Base-by-base conservation (phyloP, 1,140 invertebrate genomes). In the Bombus ignitus region DNA sequence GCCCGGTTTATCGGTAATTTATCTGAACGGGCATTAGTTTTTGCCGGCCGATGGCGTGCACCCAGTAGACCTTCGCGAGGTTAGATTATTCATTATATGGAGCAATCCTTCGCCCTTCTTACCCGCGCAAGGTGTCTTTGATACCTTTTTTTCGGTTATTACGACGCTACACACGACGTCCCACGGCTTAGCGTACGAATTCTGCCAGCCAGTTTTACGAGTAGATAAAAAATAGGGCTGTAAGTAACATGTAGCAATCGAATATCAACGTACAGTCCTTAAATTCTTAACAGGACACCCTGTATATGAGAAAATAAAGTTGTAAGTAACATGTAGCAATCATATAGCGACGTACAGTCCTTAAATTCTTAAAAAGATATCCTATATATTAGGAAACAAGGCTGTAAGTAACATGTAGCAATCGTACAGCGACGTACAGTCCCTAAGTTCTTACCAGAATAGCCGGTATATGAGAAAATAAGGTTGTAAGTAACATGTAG, bases 21-120 rank as follows among this genome's bases (percentile, higher is more conserved):
- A 95, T 95, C 95, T 94, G 94, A 91, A 94, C 94, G 94, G 93
- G 94, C 95, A 95, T 95, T 95, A 94, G 94, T 94, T 94, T 95
- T 94, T 94, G 93, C 93, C 91, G 91, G 92, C 90, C 93, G 92
- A 92, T 95, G 93, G 94, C 94, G 94, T 94, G 94, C 92, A 93
- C 91, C 86, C 91, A 89, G 85, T 87, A 91, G 92, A 86, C 91
- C 91, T 93, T 92, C 91, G 89, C 91, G 68, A 86, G 86, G 88
- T 92, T 94, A 94, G 94, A 94, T 94, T 95, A 94, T 94, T 95
- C 94, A 94, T 94, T 94, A 93, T 93, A 92, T 92, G 89, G 92
- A 92, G 90, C 92, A 92, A 92, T 92, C 88, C 85, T 83, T 47
- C 73, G 76, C 22, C 72, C 32, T 47, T 82, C 66, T n/a, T 37